Evolutionary conservation across 2,888 invertebrate genomes (phyloP).

Genomic region (Chymomyza caudatula): DNA sequence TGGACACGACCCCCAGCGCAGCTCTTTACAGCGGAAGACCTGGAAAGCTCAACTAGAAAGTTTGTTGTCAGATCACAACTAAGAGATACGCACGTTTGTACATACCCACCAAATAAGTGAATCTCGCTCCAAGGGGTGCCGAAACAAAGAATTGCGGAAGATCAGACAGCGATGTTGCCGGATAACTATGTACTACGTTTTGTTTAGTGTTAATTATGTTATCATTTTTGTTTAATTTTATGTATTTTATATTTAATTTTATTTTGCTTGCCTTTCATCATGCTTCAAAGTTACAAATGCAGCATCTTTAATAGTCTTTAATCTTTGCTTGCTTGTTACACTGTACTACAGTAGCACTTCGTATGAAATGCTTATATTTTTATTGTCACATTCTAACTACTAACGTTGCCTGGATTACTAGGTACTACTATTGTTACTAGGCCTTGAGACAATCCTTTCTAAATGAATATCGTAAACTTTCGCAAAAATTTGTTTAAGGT

Average conservation of each 20-base stretch:
- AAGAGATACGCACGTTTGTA: not conserved
- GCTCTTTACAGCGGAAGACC: not conserved
- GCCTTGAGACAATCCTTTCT: not conserved
- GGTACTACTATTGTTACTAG: not conserved
- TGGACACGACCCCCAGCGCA: constrained; percentile 15
- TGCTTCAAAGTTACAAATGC: not conserved
- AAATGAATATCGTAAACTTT: not conserved
- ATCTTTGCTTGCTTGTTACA: not conserved
- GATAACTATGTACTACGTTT: not conserved
- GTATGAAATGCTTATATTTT: not conserved
- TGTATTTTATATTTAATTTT: constrained; percentile 1
- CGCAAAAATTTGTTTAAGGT: too few relatives aligned
- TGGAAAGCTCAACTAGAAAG: not conserved
- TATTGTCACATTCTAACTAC: not conserved
- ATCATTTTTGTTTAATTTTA: not conserved
- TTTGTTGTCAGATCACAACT: not conserved
- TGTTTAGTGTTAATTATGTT: not conserved
- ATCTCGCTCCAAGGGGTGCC: not conserved
- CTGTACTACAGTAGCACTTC: not conserved
- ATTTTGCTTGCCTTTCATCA: not conserved
- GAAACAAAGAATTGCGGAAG: constrained; percentile 13
- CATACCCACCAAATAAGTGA: not conserved
- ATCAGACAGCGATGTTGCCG: not conserved
- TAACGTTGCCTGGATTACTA: not conserved
- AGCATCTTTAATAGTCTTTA: not conserved